These are phyloP conservation scores for Nephrotoma flavescens DNA, from an alignment of 2,888 invertebrate species.

Conservation along the genomic window DNA sequence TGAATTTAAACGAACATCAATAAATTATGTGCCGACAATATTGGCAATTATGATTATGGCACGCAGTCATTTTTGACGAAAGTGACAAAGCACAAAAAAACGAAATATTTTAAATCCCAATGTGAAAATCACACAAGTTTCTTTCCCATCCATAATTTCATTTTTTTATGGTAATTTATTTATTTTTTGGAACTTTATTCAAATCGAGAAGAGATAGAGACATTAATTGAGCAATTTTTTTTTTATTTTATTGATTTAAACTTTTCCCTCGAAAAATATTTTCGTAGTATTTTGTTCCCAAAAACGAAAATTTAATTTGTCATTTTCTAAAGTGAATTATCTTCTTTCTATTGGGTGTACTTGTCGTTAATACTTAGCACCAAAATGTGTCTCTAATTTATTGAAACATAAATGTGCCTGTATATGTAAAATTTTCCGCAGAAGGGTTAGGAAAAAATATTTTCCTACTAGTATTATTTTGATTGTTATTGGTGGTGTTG, in stretches of 20 bases:
- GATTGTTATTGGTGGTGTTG: background rate
- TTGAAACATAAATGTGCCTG: background rate
- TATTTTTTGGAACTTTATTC: background rate
- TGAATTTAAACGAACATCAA: background rate
- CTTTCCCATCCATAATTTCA: background rate
- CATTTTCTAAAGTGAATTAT: background rate
- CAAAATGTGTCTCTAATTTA: background rate
- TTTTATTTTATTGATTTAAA: background rate
- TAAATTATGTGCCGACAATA: background rate
- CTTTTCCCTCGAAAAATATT: background rate
- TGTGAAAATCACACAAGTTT: background rate
- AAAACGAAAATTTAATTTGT: background rate
- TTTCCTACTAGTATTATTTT: background rate
- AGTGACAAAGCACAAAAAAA: background rate
- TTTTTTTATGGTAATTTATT: background rate
- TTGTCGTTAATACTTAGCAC: background rate
- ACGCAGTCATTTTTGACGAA: background rate
- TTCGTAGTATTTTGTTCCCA: background rate
- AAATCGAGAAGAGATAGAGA: background rate
- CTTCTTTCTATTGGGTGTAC: background rate
- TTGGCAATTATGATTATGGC: background rate
- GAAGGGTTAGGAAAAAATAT: background rate
- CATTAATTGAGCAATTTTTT: background rate
- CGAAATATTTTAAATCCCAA: background rate
- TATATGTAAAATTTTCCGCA: background rate